Conservation (phyloP, 2,888 invertebrate genomes). For the Cordylochernes scorpioides region DNA sequence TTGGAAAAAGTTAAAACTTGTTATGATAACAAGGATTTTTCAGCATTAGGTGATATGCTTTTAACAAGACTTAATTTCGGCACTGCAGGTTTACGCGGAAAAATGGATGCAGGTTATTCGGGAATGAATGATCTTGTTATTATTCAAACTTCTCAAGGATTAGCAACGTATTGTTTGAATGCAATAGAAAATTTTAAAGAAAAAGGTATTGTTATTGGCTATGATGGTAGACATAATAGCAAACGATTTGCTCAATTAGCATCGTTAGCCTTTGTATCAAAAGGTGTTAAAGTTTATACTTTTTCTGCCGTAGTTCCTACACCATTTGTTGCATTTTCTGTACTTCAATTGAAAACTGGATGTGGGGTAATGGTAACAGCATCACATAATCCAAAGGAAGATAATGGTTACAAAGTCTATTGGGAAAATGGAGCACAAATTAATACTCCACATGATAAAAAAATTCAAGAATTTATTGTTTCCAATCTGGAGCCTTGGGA, state of each 20-base stretch:
- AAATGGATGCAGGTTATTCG: slow-evolving; percentile 73
- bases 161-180: slow-evolving; percentile 43
- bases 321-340: slow-evolving; percentile 70
- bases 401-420: slow-evolving; percentile 82
- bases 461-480: slow-evolving; percentile 48
- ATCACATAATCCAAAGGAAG: slow-evolving; percentile 79
- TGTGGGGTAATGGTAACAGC: slow-evolving; percentile 85
- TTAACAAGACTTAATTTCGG: too few species aligned
- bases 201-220: slow-evolving; percentile 55
- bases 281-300: slow-evolving; percentile 47
- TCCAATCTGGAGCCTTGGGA: slow-evolving; percentile 45
- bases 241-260: slow-evolving; percentile 68
- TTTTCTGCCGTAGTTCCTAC: slow-evolving; percentile 60
- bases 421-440: too few species aligned
- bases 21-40: too few species aligned
- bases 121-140: slow-evolving; percentile 83
- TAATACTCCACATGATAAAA: slow-evolving; percentile 62
- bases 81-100: slow-evolving; percentile 51
- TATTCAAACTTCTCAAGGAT: slow-evolving; percentile 75
- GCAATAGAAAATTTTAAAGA: slow-evolving; percentile 30
- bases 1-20: too few species aligned
- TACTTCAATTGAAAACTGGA: slow-evolving; percentile 40
- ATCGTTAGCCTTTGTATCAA: slow-evolving; percentile 48
- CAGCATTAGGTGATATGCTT: too few species aligned
- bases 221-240: slow-evolving; percentile 75